Evolutionary conservation across 2,797 vertebrate genomes (phyloP).

Genomic region (Argentina silus): DNA sequence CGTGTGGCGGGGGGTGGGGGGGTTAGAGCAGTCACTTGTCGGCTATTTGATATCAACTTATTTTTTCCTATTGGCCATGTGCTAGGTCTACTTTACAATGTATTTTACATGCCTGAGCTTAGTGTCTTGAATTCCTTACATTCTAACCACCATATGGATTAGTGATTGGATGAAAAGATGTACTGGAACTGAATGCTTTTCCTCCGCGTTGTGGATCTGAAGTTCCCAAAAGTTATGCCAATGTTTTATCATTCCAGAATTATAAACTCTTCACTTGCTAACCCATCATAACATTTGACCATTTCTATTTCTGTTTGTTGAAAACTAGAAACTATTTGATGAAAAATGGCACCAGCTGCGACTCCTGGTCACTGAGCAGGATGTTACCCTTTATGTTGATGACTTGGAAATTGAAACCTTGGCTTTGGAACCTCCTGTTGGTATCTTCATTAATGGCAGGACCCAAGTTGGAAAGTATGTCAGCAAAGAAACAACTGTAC

Average conservation of each 20-base stretch:
- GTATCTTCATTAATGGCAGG: slow-evolving; percentile 94
- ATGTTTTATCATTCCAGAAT: not conserved
- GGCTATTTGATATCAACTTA: not conserved
- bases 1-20: not conserved
- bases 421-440: slow-evolving; percentile 85
- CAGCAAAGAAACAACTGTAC: slow-evolving; percentile 92
- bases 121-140: slow-evolving; percentile 20
- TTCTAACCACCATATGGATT: slow-evolving; percentile 34
- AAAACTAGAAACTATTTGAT: slow-evolving; percentile 86
- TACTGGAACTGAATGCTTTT: not conserved
- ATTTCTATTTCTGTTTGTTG: slow-evolving; percentile 6
- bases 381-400: slow-evolving; percentile 91
- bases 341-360: slow-evolving; percentile 95
- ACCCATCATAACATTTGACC: not conserved
- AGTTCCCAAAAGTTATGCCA: not conserved
- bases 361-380: slow-evolving; percentile 92
- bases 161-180: slow-evolving; percentile 17
- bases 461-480: slow-evolving; percentile 97
- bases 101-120: not conserved
- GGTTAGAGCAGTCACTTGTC: not conserved
- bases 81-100: slow-evolving; percentile 11
- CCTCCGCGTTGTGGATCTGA: not conserved
- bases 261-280: not conserved
- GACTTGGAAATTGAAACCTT: slow-evolving; percentile 87
- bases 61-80: slow-evolving; percentile 15